These are phyloP conservation scores for Gila robusta DNA, from an alignment of 2,797 vertebrate species.

Conservation along the genomic window DNA sequence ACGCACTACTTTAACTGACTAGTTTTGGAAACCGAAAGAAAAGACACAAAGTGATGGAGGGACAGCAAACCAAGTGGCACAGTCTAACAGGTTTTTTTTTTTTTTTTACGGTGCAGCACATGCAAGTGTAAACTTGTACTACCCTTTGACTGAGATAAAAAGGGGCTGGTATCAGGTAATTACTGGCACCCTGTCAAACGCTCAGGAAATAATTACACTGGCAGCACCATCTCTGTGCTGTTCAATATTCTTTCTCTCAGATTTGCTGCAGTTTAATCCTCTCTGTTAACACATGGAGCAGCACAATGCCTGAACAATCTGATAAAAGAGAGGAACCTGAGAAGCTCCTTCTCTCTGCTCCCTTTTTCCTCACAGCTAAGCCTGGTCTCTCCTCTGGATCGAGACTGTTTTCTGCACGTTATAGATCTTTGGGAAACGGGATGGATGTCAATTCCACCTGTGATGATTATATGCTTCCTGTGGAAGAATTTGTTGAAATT, in stretches of 20 bases:
- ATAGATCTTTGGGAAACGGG: constrained; percentile 28
- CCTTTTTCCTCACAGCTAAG: neutral
- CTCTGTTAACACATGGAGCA: constrained; percentile 61
- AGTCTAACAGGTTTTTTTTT: constrained; percentile 45
- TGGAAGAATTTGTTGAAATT: constrained; percentile 25
- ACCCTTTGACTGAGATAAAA: constrained; percentile 70
- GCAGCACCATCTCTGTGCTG: constrained; percentile 59
- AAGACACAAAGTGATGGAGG: constrained; percentile 16
- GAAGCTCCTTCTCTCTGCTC: constrained; percentile 30
- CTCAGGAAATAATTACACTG: constrained; percentile 76
- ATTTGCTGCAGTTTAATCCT: constrained; percentile 62
- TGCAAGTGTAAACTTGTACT: constrained; percentile 75
- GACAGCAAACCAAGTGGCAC: constrained; percentile 27
- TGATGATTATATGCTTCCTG: constrained; percentile 44
- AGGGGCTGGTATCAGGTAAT: constrained; percentile 78
- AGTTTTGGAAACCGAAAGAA: constrained; percentile 15
- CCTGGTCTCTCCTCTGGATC: constrained; percentile 18
- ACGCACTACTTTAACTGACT: constrained; percentile 24
- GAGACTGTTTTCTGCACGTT: neutral
- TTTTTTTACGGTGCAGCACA: constrained; percentile 41
- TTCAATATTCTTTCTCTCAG: constrained; percentile 58
- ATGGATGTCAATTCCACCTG: constrained; percentile 9
- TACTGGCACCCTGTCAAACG: constrained; percentile 77
- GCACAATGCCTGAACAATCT: constrained; percentile 62
- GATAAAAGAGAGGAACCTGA: constrained; percentile 61